Evolutionary conservation across 1,140 invertebrate species (phyloP), one percentile per base, ranked within the genome.

Genomic region (Bombus confusus): DNA sequence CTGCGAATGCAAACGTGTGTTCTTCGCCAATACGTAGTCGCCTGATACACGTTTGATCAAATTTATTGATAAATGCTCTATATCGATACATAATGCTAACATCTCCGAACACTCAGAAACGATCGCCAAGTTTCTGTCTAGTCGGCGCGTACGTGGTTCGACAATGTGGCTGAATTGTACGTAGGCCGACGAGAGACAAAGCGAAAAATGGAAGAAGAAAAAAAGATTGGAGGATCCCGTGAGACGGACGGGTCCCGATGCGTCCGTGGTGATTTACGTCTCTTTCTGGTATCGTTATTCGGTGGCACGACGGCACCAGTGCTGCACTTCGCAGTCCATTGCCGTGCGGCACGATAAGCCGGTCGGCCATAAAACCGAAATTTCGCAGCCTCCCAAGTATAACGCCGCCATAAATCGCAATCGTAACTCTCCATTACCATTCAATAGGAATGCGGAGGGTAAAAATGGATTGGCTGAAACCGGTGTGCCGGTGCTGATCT

Each of bases 381-480:
- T 93, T 92, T 92, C 88, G 69, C 85, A 86, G 81, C 81, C 90
- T 88, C 74, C 64, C 80, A 90, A 87, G 88, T 90, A 87, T 90
- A 90, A 90, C 89, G 89, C 77, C 83, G 81, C 73, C 89, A 90
- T 91, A 91, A 91, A 91, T 91, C 84, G 80, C 87, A 88, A 88
- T 90, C 90, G 87, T 91, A 90, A 91, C 88, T 91, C 90, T 88
- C 89, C 89, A 90, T 90, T 90, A 90, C 88, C 89, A 90, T 90
- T 90, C 89, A 90, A 88, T 90, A 88, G 83, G 68, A 69, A 87
- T 80, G 82, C 69, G 15, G 31, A 52, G 62, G 52, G 80, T 86
- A 88, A 77, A 84, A 74, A 80, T 86, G 72, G 79, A 83, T 86
- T 78, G 84, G 64, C 37, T 41, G 76, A 37, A n/a, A 47, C 57